A percentile compares a stretch with the other conserved stretches of the same genome.
phyloP scores from a whole-genome alignment of 2,797 vertebrate species.

The Miichthys miiuy region DNA sequence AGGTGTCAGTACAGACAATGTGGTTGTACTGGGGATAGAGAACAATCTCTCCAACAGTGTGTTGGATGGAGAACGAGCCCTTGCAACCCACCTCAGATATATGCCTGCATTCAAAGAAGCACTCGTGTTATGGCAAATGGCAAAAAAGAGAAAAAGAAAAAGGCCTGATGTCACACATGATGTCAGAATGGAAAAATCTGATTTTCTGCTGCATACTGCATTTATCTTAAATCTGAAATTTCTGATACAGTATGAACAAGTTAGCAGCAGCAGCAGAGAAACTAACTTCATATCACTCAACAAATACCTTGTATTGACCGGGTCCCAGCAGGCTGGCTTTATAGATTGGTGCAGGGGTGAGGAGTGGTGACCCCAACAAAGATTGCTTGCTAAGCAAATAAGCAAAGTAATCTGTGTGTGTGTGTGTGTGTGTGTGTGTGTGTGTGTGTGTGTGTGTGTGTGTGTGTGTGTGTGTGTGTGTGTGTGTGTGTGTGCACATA shows the following conservation, averaged over 20 bases:
- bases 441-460: constrained; percentile 16
- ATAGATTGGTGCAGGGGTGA: constrained; percentile 72
- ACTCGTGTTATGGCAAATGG: no score
- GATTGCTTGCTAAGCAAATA: constrained; percentile 79
- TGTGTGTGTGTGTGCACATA: constrained; percentile 17
- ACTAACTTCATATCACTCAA: constrained; percentile 61
- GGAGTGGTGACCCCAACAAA: constrained; percentile 68
- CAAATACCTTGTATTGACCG: constrained; percentile 53
- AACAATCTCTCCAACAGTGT: no score
- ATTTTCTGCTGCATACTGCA: constrained; percentile 19
- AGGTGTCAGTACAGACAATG: no score
- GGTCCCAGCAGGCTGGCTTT: constrained; percentile 56
- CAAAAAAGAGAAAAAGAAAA: constrained; percentile 9
- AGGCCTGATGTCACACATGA: neutral
- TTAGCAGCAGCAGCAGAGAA: constrained; percentile 39
- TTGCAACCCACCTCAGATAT: no score
- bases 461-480: constrained; percentile 19
- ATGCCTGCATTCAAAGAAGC: no score
- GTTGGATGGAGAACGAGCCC: no score
- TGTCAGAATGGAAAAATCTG: constrained; percentile 7
- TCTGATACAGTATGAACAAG: constrained; percentile 16
- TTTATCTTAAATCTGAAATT: constrained; percentile 49
- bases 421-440: constrained; percentile 16
- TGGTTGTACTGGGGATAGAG: no score
- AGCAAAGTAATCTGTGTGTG: constrained; percentile 67